A percentile compares a stretch with the other conserved stretches of the same genome.
phyloP scores from a whole-genome alignment of 2,113 vertebrate species.

The Tenrec ecaudatus region DNA sequence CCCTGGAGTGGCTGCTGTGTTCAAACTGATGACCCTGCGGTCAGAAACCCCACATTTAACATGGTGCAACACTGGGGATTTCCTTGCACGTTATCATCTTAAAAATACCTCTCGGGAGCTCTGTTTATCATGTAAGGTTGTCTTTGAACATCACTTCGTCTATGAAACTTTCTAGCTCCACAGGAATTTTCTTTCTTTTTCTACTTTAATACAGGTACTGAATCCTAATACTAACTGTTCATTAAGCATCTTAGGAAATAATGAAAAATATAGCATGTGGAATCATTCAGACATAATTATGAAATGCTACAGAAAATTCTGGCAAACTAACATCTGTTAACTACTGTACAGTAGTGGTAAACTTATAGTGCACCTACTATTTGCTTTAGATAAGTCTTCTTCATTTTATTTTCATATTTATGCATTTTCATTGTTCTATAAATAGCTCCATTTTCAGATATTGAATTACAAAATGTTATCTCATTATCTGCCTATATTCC shows the following conservation, averaged over 20 bases:
- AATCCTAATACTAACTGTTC: conserved; percentile 16
- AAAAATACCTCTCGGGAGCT: conserved; percentile 4
- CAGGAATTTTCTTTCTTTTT: conserved; percentile 38
- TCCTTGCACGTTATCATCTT: background rate
- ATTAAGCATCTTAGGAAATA: conserved; percentile 44
- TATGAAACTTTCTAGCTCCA: background rate
- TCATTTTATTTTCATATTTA: conserved; percentile 3
- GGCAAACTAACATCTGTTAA: conserved; percentile 8
- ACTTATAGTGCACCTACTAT: background rate
- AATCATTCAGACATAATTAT: conserved; percentile 20
- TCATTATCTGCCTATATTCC: background rate
- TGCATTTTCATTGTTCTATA: conserved; percentile 27
- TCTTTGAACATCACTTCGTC: conserved; percentile 6
- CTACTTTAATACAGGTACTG: background rate
- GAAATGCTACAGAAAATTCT: conserved; percentile 4
- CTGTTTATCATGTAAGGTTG: conserved; percentile 58
- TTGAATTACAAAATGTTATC: background rate
- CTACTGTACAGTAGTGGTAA: background rate
- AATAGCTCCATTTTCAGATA: conserved; percentile 22
- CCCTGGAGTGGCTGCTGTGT: too few relatives aligned
- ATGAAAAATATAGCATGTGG: conserved; percentile 43
- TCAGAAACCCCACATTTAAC: too few relatives aligned
- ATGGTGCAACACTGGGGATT: too few relatives aligned
- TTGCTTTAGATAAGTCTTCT: background rate
- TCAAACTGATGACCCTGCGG: too few relatives aligned